Evolutionary conservation across 2,797 vertebrate genomes (phyloP), one percentile per base, ranked within the genome.

Genomic region (Pogonophryne albipinna): DNA sequence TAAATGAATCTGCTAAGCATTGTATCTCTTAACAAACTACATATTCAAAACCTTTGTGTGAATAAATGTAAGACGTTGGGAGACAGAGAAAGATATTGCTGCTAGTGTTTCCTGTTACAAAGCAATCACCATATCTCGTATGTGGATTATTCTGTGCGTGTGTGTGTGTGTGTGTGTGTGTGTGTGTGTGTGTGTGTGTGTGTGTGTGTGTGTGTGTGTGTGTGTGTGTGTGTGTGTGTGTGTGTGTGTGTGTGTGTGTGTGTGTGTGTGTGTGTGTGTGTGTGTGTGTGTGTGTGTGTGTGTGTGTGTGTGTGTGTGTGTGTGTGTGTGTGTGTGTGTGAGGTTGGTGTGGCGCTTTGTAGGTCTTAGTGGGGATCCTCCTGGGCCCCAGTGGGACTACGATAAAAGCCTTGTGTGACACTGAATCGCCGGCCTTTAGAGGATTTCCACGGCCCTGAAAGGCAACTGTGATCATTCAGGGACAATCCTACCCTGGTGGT

Each of bases 371-470:
- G 80, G 82, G 80, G 85, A 88, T 87, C 77, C 82, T 83, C 76
- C 31, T 4, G 71, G 82, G 84, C 87, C 88, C 72, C 15, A 73
- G 87, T 84, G 90, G 81, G 85, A 90, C 81, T 71, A 65, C 67
- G 85, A 91, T 85, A 91, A 95, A 95, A 91, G 89, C 89, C 90
- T 84, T 80, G 80, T 87, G 82, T 83, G 79, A 89, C 79, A 75
- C 84, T 56, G 41, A 84, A 74, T 87, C 73, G n/a, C 19, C 20
- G 71, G 80, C 85, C 93, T 87, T 85, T 89, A 89, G 88, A 88
- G 91, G 91, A 91, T 93, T 90, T 95, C 91, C 93, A 91, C 83
- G 60, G 76, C 78, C 81, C 85, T 89, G 90, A 92, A 58, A 93
- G 69, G 89, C 85, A 85, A 93, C 93, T 90, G 92, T 80, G 89